Evolutionary conservation across 2,888 invertebrate species (phyloP), one percentile per base, ranked within the genome.

Genomic region (Isoperla grammatica): DNA sequence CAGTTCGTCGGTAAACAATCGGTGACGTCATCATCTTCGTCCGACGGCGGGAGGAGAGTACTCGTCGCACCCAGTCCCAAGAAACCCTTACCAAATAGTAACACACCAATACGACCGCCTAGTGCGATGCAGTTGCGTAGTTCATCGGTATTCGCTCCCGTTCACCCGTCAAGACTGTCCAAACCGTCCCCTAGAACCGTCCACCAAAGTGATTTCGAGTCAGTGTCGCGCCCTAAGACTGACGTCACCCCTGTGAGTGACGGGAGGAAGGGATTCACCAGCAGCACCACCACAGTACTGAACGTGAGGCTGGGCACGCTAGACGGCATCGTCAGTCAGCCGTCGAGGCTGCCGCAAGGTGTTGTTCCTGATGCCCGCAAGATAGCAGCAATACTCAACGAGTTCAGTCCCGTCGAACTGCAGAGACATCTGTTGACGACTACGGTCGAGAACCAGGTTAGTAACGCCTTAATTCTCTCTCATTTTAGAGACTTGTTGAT

Each of bases 401-500:
- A 92, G 79, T 83, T 84, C 68, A 88, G 88, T 77, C 86, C 88
- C 61, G 77, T 90, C 67, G 88, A 90, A 77, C 80, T 92, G 71
- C 90, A 90, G 75, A 84, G 90, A 68, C 91, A 91, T 77, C 79
- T 92, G 65, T 83, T 92, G 66, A 86, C 85, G 35, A 82, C 87
- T 69, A 87, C 88, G 72, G 88, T 89, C 72, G 86, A 89, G 74
- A 90, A 90, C 79, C 88, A 92, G 86, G 90, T 90, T 70, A 71
- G 76, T 64, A 19, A 35, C 17, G 35, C 45, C 11, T 59, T 23
- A 15, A 6, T 29, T 29, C n/a, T n/a, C n/a, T n/a, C n/a, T n/a
- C n/a, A n/a, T n/a, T n/a, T n/a, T n/a, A n/a, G n/a, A n/a, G n/a
- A n/a, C n/a, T n/a, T n/a, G n/a, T n/a, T n/a, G n/a, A n/a, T n/a